Conservation (phyloP, 2,888 invertebrate species). For the Altica lythri region DNA sequence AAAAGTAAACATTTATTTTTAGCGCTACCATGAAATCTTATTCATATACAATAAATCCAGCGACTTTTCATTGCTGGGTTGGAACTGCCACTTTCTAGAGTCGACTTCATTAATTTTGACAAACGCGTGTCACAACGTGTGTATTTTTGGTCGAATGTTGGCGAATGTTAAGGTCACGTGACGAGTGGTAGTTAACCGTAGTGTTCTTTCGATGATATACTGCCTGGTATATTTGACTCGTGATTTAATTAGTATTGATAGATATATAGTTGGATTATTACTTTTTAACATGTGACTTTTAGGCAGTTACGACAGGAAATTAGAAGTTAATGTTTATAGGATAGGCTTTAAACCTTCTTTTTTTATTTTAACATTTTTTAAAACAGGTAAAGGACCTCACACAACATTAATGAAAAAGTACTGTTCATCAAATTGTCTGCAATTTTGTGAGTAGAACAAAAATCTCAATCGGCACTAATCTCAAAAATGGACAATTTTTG, state of each 20-base stretch:
- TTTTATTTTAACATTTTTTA: too few species aligned
- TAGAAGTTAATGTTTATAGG: constrained; percentile 19
- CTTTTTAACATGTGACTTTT: constrained; percentile 36
- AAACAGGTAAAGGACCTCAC: too few species aligned
- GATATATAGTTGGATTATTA: constrained; percentile 30
- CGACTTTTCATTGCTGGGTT: too few species aligned
- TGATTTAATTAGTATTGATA: constrained; percentile 40
- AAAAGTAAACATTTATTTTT: too few species aligned
- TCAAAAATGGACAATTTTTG: too few species aligned
- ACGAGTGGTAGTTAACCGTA: constrained; percentile 26
- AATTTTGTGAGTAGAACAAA: too few species aligned
- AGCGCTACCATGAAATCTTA: too few species aligned
- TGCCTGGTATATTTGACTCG: constrained; percentile 28
- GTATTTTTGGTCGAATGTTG: constrained; percentile 37
- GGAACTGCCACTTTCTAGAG: constrained; percentile 48
- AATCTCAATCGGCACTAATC: too few species aligned
- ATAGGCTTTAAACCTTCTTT: too few species aligned
- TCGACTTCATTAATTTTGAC: constrained; percentile 55
- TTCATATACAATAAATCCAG: too few species aligned
- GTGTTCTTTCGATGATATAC: constrained; percentile 29
- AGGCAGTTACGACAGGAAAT: constrained; percentile 30
- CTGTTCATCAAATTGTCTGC: too few species aligned
- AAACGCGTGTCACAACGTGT: constrained; percentile 54
- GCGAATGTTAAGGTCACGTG: constrained; percentile 27
- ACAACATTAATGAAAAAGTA: too few species aligned